Evolutionary conservation across 2,113 vertebrate genomes (phyloP).

Genomic region (Tachuris rubrigastra): DNA sequence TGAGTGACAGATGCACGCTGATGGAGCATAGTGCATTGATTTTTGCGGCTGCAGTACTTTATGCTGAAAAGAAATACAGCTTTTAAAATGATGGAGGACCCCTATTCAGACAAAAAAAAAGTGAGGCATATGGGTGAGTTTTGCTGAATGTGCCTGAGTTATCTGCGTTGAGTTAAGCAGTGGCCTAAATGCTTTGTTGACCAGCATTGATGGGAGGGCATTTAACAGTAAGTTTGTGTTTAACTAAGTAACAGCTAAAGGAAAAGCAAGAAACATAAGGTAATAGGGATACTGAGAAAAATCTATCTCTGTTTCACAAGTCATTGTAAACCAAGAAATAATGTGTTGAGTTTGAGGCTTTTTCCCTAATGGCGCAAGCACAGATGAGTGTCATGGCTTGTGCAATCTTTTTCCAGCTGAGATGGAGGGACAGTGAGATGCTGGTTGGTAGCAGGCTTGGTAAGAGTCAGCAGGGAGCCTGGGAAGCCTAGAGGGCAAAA

Average conservation of each 20-base stretch:
- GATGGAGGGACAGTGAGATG: background rate
- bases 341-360: background rate
- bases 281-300: background rate
- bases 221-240: background rate
- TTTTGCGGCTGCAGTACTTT: constrained; percentile 14
- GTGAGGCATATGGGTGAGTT: background rate
- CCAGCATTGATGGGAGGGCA: background rate
- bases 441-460: background rate
- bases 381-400: background rate
- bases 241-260: background rate
- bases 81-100: background rate
- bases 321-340: background rate
- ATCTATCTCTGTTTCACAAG: background rate
- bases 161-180: background rate
- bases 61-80: constrained; percentile 37
- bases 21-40: constrained; percentile 38
- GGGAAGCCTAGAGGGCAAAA: background rate
- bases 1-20: constrained; percentile 36
- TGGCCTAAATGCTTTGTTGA: background rate
- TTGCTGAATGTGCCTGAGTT: background rate
- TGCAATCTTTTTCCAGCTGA: background rate
- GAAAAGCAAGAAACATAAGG: background rate
- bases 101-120: background rate
- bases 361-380: background rate
- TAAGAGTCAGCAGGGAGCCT: background rate